Evolutionary conservation across 2,113 vertebrate species (phyloP), one percentile per base, ranked within the genome.

Genomic region (Nesogale talazaci): DNA sequence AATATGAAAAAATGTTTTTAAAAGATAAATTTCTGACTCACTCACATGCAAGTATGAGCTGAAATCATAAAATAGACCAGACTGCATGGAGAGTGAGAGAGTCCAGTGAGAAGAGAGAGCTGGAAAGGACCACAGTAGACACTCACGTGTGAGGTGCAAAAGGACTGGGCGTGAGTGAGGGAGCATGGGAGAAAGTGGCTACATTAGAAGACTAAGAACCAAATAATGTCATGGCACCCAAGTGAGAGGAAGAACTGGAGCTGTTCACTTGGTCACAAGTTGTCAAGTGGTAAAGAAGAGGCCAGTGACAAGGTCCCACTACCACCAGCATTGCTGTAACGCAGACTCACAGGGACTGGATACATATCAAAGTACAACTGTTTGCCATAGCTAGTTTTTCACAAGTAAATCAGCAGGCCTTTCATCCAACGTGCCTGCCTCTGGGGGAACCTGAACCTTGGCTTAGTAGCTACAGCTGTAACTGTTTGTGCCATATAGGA

Each of bases 1-100:
- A 52, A 69, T 34, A 56, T 56, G 25, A 80, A 82, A 86, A 81
- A 46, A 40, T 5, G 25, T 74, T 89, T 94, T 61, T 40, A 11
- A 87, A 86, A 89, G 83, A 79, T 36, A 93, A 75, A 77, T 74
- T 81, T 85, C 40, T 65, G 82, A 88, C 38, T 86, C 69, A 94
- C 3, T 93, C 61, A 78, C 9, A 85, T 52, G 52, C 29, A 88
- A 36, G 29, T 91, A 11, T 88, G 6, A 56, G 77, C 15, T 91
- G 19, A 93, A 82, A 56, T 75, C 14, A 46, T 31, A n/a, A 59
- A 40, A 85, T 0, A 91, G 34, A 89, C 74, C 42, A 78, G 56
- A 85, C 46, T 85, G 12, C 29, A 65, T 10, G n/a, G n/a, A 80
- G n/a, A 19, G 10, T 42, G 29, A 91, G 1, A 38, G 9, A 23